A percentile compares a stretch with the other conserved stretches of the same genome.
These are phyloP conservation scores for Drosophila prostipennis DNA, from an alignment of 2,888 invertebrate genomes.

Conservation along the genomic window DNA sequence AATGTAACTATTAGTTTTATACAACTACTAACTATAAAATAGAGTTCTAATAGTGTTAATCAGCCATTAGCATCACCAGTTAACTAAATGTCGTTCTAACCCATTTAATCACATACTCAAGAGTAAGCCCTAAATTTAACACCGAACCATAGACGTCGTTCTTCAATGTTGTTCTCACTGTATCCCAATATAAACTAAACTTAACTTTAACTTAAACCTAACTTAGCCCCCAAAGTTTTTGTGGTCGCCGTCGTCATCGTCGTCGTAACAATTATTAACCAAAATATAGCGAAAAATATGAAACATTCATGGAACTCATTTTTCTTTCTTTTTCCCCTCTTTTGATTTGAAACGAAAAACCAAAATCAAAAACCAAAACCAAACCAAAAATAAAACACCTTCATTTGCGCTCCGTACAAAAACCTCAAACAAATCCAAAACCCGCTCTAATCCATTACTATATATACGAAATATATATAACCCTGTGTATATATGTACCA, in stretches of 20 bases:
- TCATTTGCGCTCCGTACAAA: slow-evolving; percentile 59
- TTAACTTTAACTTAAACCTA: slow-evolving; percentile 18
- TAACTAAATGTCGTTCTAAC: slow-evolving; percentile 59
- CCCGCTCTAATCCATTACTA: slow-evolving; percentile 37
- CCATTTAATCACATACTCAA: slow-evolving; percentile 29
- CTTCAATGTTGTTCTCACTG: slow-evolving; percentile 70
- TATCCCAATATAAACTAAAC: slow-evolving; percentile 34
- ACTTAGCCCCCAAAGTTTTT: slow-evolving; percentile 40
- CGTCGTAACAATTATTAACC: slow-evolving; percentile 49
- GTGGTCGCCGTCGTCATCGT: slow-evolving; percentile 39
- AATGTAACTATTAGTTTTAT: slow-evolving; percentile 3
- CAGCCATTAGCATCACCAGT: slow-evolving; percentile 51
- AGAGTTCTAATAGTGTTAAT: slow-evolving; percentile 36
- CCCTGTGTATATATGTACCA: slow-evolving; percentile 27
- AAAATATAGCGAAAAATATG: slow-evolving; percentile 39
- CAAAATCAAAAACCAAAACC: slow-evolving; percentile 22
- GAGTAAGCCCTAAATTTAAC: slow-evolving; percentile 18
- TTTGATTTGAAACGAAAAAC: slow-evolving; percentile 55
- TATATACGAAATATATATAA: slow-evolving; percentile 28
- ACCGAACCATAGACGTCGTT: slow-evolving; percentile 52
- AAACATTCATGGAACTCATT: slow-evolving; percentile 66
- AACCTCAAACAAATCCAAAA: slow-evolving; percentile 26
- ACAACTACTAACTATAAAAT: slow-evolving; percentile 26
- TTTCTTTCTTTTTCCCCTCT: slow-evolving; percentile 71
- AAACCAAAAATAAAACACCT: slow-evolving; percentile 40